Percentiles rank a stretch among this genome's conserved stretches.
Conservation (phyloP, 2,113 vertebrate genomes). For the Apeltes quadracus region DNA sequence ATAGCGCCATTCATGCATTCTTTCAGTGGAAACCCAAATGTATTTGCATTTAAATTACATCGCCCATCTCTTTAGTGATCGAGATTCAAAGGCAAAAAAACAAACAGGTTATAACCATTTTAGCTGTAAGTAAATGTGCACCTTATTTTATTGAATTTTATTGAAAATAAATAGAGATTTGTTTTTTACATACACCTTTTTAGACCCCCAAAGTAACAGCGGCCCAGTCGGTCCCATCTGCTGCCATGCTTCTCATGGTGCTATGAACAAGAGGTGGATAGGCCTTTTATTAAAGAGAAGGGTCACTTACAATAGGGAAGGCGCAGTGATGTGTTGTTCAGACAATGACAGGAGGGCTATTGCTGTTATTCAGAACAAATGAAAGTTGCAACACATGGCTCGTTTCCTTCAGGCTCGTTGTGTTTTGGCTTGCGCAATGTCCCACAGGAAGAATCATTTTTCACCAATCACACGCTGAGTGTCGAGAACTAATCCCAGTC, state of each 20-base stretch:
- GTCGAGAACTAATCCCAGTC: constrained; percentile 70
- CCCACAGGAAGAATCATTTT: constrained; percentile 54
- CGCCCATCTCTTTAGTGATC: not conserved
- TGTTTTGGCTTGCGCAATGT: constrained; percentile 29
- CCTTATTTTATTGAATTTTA: not conserved
- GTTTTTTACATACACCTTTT: not conserved
- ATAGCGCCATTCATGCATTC: constrained; percentile 7
- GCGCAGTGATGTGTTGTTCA: not conserved
- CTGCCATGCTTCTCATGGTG: not conserved
- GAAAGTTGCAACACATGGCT: constrained; percentile 16
- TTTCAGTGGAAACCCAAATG: constrained; percentile 6
- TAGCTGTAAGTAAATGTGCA: not conserved
- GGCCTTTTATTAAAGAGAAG: not conserved
- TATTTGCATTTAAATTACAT: constrained; percentile 41
- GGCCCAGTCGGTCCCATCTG: constrained; percentile 7
- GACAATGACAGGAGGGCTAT: not conserved
- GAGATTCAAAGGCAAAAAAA: not conserved
- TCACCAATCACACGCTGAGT: constrained; percentile 51
- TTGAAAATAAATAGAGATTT: not conserved
- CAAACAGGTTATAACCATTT: not conserved
- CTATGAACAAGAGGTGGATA: constrained; percentile 6
- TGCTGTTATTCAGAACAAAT: constrained; percentile 20
- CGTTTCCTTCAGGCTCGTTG: constrained; percentile 34
- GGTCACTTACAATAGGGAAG: not conserved
- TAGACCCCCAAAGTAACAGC: constrained; percentile 36